These are phyloP conservation scores for Squalus acanthias DNA, from an alignment of 2,797 vertebrate species.

Conservation along the genomic window DNA sequence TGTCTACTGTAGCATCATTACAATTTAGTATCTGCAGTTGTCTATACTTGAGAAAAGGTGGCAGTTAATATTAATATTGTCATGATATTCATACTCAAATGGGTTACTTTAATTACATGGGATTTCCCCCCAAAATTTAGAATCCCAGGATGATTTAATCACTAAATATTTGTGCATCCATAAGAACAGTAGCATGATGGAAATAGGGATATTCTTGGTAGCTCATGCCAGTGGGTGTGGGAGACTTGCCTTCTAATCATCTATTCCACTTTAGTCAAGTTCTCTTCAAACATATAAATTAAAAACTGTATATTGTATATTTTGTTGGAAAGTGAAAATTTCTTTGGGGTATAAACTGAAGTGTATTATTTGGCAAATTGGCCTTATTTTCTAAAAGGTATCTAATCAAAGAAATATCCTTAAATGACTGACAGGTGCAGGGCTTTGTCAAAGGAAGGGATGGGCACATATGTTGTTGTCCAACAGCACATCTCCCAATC, in stretches of 20 bases:
- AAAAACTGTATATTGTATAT: not conserved
- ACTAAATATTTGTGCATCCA: not conserved
- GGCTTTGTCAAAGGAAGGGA: not conserved
- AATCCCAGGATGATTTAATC: not conserved
- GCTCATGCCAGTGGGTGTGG: not conserved
- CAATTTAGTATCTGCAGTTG: not conserved
- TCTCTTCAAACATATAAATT: not conserved
- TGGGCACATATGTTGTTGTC: not conserved
- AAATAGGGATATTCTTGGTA: not conserved
- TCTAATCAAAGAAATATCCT: not conserved
- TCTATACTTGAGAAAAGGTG: constrained; percentile 15
- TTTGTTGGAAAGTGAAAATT: not conserved
- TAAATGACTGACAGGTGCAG: not conserved
- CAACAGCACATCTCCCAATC: not conserved
- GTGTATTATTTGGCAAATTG: not conserved
- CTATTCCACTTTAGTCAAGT: not conserved
- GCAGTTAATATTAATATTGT: not conserved
- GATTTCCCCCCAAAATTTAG: not conserved
- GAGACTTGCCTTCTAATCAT: not conserved
- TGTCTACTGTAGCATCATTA: not conserved
- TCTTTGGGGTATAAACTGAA: not conserved
- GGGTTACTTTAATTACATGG: constrained; percentile 10
- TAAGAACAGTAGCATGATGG: not conserved
- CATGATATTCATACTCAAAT: not conserved
- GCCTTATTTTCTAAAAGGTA: not conserved